phyloP scores from a whole-genome alignment of 2,797 vertebrate species.

The Coccyzus lansbergi region DNA sequence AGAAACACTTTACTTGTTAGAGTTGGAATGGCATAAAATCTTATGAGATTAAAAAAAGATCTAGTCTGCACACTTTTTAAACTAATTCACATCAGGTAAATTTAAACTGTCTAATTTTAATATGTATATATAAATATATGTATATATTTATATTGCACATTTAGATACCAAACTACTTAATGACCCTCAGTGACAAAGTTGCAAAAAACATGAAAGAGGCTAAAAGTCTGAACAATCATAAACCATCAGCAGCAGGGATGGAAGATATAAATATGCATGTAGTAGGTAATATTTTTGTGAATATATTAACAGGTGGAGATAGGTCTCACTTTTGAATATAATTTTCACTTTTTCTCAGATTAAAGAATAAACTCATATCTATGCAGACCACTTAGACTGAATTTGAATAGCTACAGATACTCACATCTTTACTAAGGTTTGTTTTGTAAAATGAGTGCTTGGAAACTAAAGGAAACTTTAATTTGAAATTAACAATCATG shows the following conservation, averaged over 20 bases:
- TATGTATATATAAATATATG: not conserved
- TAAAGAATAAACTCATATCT: constrained; percentile 3
- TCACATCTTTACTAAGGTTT: not conserved
- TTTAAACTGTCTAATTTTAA: not conserved
- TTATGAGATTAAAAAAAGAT: not conserved
- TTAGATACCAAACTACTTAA: not conserved
- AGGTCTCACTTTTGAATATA: not conserved
- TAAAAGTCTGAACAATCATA: not conserved
- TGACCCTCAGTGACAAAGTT: not conserved
- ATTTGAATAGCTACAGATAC: constrained; percentile 2
- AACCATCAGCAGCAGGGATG: not conserved
- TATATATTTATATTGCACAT: not conserved
- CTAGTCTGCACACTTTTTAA: not conserved
- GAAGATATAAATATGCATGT: constrained; percentile 16
- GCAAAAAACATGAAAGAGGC: not conserved
- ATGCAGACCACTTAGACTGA: not conserved
- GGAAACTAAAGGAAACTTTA: not conserved
- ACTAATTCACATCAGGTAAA: not conserved
- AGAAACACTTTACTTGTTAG: not conserved
- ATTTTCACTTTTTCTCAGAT: constrained; percentile 1
- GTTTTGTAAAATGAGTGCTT: not conserved
- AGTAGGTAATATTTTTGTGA: not conserved
- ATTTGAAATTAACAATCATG: not conserved
- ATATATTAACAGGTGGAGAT: not conserved
- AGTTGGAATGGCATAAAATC: not conserved